phyloP scores from a whole-genome alignment of 30 jellyfish, hydroid and myxozoan species.

The Aurelia coerulea region DNA sequence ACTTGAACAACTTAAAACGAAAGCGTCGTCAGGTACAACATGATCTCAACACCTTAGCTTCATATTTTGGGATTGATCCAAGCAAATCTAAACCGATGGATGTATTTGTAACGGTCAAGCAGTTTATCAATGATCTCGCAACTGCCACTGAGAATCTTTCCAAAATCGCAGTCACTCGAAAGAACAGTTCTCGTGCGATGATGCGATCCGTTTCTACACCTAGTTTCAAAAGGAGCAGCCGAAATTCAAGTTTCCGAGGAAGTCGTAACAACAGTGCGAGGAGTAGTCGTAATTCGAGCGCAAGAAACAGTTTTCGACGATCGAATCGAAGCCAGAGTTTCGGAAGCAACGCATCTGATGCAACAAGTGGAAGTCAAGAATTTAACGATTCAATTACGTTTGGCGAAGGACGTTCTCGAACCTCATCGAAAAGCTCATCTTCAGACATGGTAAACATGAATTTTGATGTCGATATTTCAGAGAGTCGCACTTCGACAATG shows the following conservation, averaged over 20 bases:
- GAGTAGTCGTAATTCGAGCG: constrained; percentile 68
- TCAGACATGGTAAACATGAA: background rate
- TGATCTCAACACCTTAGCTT: constrained; percentile 30
- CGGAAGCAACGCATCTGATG: constrained; percentile 39
- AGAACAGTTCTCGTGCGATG: constrained; percentile 45
- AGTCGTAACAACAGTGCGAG: constrained; percentile 66
- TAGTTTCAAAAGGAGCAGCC: constrained; percentile 62
- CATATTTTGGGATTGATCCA: constrained; percentile 52
- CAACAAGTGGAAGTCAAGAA: constrained; percentile 11
- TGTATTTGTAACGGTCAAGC: constrained; percentile 44
- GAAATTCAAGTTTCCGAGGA: constrained; percentile 58
- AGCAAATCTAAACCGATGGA: constrained; percentile 47
- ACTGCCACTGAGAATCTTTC: constrained; percentile 46
- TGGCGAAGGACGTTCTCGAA: constrained; percentile 4
- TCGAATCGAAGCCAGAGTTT: constrained; percentile 32
- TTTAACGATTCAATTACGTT: background rate
- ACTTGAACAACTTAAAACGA: constrained; percentile 54
- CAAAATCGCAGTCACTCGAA: constrained; percentile 9
- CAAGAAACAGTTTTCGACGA: constrained; percentile 51
- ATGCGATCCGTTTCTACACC: constrained; percentile 51
- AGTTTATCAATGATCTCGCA: constrained; percentile 43
- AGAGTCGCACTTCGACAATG: too few species aligned
- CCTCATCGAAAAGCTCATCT: constrained; percentile 5
- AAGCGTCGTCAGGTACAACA: constrained; percentile 59
- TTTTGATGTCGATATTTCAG: too few species aligned